These are phyloP conservation scores for Dasypus novemcinctus DNA, from an alignment of 2,113 vertebrate genomes.

Conservation along the genomic window DNA sequence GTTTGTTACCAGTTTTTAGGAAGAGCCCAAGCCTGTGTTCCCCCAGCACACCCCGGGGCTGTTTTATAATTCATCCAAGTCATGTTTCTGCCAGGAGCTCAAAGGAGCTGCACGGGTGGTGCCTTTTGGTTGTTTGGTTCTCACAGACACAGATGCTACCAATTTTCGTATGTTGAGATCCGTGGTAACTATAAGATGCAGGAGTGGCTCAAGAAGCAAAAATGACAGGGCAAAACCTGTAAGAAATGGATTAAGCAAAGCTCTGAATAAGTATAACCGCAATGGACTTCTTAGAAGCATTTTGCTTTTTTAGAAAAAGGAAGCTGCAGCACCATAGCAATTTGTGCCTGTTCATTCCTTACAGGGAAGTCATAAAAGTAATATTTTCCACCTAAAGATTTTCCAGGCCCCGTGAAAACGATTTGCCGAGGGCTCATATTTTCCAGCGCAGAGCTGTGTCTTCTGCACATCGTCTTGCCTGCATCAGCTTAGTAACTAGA, in stretches of 20 bases:
- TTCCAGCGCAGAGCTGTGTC: not conserved
- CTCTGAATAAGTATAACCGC: fast-evolving
- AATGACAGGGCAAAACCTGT: not conserved
- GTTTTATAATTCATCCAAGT: not conserved
- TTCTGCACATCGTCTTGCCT: not conserved
- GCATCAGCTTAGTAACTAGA: not conserved
- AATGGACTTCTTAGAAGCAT: not conserved
- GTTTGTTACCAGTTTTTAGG: not conserved
- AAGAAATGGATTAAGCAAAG: not conserved
- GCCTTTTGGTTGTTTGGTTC: not conserved
- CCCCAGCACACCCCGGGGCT: not conserved
- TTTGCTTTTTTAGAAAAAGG: not conserved
- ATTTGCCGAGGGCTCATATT: not conserved
- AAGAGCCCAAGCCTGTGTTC: not conserved
- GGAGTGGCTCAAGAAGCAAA: not conserved
- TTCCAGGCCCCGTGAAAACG: not conserved
- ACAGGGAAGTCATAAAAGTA: not conserved
- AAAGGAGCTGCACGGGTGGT: fast-evolving
- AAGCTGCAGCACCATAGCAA: not conserved
- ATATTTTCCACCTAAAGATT: not conserved
- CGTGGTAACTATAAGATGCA: not conserved
- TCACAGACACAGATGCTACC: not conserved
- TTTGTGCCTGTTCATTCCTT: not conserved
- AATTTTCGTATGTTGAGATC: not conserved
- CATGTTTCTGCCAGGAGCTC: not conserved